phyloP scores from a whole-genome alignment of 2,113 vertebrate genomes.

The Caretta caretta region DNA sequence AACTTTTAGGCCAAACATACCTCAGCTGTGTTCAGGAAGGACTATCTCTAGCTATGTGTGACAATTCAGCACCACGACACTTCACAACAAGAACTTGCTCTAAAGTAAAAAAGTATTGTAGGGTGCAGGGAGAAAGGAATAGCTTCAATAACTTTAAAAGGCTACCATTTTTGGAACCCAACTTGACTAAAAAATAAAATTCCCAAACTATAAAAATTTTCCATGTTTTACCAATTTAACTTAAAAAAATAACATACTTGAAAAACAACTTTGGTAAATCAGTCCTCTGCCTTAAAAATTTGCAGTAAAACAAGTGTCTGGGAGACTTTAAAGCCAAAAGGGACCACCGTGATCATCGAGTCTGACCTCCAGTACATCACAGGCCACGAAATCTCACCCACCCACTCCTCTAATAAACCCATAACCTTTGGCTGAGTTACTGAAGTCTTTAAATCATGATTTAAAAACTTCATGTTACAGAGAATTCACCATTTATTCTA shows the following conservation, averaged over 20 bases:
- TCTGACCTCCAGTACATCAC: not conserved
- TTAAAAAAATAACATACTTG: not conserved
- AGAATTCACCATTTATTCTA: not conserved
- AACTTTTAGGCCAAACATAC: not conserved
- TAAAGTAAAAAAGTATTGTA: not conserved
- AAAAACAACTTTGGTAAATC: not conserved
- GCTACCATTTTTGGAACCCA: not conserved
- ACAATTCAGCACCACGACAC: not conserved
- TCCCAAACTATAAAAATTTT: not conserved
- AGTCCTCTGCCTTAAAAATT: not conserved
- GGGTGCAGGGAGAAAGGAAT: not conserved
- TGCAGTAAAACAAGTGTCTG: not conserved
- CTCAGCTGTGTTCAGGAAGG: rapidly evolving
- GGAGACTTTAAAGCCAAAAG: too few species aligned
- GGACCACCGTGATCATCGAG: not conserved
- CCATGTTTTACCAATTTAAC: not conserved
- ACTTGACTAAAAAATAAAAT: conserved; percentile 6
- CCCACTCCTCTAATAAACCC: not conserved
- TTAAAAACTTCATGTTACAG: not conserved
- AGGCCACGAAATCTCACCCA: not conserved
- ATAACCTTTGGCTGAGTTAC: not conserved
- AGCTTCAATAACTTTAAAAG: not conserved
- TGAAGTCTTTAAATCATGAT: not conserved
- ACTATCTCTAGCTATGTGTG: not conserved
- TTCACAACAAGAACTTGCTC: not conserved